phyloP scores from a whole-genome alignment of 2,113 vertebrate species.

The Phodopus roborovskii region DNA sequence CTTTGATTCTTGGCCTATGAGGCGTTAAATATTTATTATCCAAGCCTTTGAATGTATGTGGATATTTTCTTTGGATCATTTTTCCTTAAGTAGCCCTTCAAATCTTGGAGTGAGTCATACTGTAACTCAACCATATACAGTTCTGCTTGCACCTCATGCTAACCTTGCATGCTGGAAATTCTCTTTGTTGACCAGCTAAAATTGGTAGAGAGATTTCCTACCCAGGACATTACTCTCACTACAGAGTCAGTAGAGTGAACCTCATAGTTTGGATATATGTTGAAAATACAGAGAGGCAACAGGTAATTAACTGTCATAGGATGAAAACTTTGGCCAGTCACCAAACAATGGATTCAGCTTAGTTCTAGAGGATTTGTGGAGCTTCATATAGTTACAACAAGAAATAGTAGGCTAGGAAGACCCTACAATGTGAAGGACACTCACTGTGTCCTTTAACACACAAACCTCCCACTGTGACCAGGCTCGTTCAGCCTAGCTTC shows the following conservation, averaged over 20 bases:
- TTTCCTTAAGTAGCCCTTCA: background rate
- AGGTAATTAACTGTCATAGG: background rate
- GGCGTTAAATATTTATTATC: background rate
- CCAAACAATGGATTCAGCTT: background rate
- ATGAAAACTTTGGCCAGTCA: background rate
- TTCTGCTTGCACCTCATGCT: background rate
- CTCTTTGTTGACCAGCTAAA: background rate
- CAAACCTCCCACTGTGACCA: background rate
- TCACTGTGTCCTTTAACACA: background rate
- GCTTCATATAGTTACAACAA: background rate
- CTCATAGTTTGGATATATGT: background rate
- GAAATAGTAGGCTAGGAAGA: background rate
- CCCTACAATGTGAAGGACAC: background rate
- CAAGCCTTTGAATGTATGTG: background rate
- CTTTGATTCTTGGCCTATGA: background rate
- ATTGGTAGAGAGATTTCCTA: background rate
- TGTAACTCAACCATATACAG: background rate
- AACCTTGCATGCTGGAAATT: background rate
- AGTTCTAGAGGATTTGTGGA: background rate
- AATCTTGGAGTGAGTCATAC: background rate
- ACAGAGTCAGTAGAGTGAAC: background rate
- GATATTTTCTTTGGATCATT: background rate
- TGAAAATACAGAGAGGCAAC: background rate
- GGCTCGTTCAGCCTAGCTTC: background rate
- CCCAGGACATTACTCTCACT: background rate